phyloP scores from a whole-genome alignment of 2,797 vertebrate genomes.

The Enteromius trimaculatus region DNA sequence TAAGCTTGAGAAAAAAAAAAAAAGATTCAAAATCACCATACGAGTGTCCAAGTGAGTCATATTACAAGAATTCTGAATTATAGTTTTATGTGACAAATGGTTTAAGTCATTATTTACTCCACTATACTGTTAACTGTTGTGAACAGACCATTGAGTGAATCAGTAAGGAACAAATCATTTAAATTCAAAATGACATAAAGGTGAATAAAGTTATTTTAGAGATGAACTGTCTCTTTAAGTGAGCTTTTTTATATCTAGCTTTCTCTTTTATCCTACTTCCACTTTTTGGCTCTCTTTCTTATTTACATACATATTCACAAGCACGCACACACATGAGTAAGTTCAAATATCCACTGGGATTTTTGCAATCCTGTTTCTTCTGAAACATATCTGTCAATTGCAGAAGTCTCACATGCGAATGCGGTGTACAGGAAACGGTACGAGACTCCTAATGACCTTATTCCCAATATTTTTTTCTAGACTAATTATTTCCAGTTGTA shows the following conservation, averaged over 20 bases:
- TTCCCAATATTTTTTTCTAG: conserved; percentile 69
- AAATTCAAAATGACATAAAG: not conserved
- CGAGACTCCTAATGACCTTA: conserved; percentile 69
- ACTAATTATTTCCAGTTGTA: conserved; percentile 83
- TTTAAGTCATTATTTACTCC: conserved; percentile 2
- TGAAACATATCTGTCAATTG: conserved; percentile 70
- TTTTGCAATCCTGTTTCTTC: conserved; percentile 48
- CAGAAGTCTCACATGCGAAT: conserved; percentile 67
- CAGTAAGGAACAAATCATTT: not conserved
- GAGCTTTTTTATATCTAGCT: conserved; percentile 2
- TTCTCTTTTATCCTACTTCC: conserved; percentile 43
- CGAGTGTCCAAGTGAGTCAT: not conserved
- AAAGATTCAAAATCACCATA: not conserved
- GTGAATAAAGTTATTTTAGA: not conserved
- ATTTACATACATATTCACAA: conserved; percentile 20
- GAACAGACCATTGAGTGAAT: not conserved
- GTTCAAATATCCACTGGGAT: conserved; percentile 50
- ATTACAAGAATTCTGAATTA: not conserved
- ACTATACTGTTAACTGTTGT: not conserved
- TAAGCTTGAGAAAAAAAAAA: not conserved
- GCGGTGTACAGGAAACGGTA: conserved; percentile 67
- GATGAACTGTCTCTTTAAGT: not conserved
- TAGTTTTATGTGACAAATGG: not conserved
- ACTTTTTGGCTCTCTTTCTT: conserved; percentile 35
- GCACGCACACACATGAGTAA: conserved; percentile 26